phyloP scores from a whole-genome alignment of 2,797 vertebrate species.

The Acrocephalus scirpaceus region DNA sequence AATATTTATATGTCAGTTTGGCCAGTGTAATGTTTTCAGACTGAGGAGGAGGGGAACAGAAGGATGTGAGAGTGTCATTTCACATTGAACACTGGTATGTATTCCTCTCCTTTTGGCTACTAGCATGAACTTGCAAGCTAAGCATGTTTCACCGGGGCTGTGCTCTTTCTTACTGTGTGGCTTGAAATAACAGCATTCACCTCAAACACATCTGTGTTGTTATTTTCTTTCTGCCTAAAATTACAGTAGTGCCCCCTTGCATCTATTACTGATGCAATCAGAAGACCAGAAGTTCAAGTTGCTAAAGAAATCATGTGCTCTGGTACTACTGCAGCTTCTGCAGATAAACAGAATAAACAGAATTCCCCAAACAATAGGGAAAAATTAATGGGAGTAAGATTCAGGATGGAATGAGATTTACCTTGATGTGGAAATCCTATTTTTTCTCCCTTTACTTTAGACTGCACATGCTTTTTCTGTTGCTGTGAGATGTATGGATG shows the following conservation, averaged over 20 bases:
- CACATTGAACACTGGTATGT: not conserved
- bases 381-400: not conserved
- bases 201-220: not conserved
- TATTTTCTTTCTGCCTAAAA: not conserved
- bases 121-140: not conserved
- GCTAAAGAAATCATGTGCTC: not conserved
- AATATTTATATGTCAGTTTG: not conserved
- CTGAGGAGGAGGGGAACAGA: not conserved
- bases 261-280: not conserved
- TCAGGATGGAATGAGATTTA: not conserved
- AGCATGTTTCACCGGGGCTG: not conserved
- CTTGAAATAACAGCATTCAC: not conserved
- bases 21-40: not conserved
- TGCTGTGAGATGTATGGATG: not conserved
- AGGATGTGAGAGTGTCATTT: not conserved
- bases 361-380: not conserved
- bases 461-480: not conserved
- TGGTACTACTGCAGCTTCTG: not conserved
- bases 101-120: not conserved
- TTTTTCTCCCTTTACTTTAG: not conserved
- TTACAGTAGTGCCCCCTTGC: not conserved
- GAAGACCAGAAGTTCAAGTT: not conserved
- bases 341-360: not conserved
- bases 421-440: not conserved
- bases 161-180: not conserved